phyloP scores from a whole-genome alignment of 1,140 invertebrate species.

The Trichogramma pretiosum region DNA sequence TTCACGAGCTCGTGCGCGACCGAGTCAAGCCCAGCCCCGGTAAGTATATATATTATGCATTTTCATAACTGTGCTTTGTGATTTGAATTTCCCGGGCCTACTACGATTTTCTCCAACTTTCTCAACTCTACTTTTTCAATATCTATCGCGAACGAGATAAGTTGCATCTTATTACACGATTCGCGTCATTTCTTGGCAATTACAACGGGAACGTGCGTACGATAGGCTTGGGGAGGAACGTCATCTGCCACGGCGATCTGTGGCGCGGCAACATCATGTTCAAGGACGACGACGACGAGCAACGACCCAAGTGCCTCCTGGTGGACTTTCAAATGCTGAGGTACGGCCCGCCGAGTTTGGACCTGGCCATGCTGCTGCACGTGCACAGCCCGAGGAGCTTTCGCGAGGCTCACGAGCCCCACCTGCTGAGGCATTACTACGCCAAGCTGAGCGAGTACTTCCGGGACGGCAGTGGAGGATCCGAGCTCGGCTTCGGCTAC shows the following conservation, averaged over 20 bases:
- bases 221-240: too few species aligned
- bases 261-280: conserved; percentile 13
- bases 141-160: too few species aligned
- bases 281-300: neutral
- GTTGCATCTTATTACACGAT: too few species aligned
- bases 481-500: neutral
- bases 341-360: conserved; percentile 5
- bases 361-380: conserved; percentile 5
- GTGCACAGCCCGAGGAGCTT: neutral
- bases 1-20: neutral
- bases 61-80: too few species aligned
- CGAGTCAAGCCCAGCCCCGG: neutral
- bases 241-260: conserved; percentile 7
- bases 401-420: neutral
- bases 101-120: too few species aligned
- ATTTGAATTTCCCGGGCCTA: too few species aligned
- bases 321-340: conserved; percentile 13
- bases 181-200: too few species aligned
- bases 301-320: neutral
- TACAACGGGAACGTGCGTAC: too few species aligned
- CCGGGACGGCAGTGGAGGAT: neutral
- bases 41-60: neutral
- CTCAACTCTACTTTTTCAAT: too few species aligned
- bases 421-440: conserved; percentile 3
- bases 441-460: neutral